Base-by-base conservation (phyloP, 2,888 invertebrate species). In the Acronicta leporina region DNA sequence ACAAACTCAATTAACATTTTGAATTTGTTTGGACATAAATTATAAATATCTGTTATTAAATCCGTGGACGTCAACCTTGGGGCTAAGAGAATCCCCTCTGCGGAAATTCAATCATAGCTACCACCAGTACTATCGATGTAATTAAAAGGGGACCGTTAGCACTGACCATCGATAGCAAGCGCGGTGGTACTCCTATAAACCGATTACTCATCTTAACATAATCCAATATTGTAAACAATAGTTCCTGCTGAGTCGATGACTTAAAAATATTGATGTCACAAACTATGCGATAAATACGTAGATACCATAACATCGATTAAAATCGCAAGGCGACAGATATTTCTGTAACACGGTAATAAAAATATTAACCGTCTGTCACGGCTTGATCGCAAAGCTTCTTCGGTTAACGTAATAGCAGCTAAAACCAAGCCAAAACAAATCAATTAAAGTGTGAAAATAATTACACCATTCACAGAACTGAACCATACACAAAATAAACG, bases 71-170 rank as follows among this genome's bases (percentile, higher is more conserved):
- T 42, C 43, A 46, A 41, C 56, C 30, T 42, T 40, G 45, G 44
- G 49, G 51, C 63, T 55, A 55, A 67, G 67, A 47, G 45, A 68
- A 73, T 75, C 73, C 75, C 73, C 74, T 65, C 65, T 62, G 63
- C 74, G 78, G 84, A 77, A 77, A 82, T 82, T 79, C 73, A 80
- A 84, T 83, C 73, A 80, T 76, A 77, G 74, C 72, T 61, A 73
- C 64, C 63, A 73, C 64, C 63, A 58, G 47, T 52, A 63, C 66
- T 70, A 75, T 64, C 58, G 58, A 66, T 60, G 50, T 49, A 67
- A 74, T 63, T 76, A 72, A 73, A 67, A 68, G 67, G 73, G 71
- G 67, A 48, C 59, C 68, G 67, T 55, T 51, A 64, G 30, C 46
- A 46, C 45, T 62, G 67, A 45, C 51, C 56, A 58, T 54, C 59